Conservation (phyloP, 1,140 invertebrate genomes). For the Halesus radiatus region DNA sequence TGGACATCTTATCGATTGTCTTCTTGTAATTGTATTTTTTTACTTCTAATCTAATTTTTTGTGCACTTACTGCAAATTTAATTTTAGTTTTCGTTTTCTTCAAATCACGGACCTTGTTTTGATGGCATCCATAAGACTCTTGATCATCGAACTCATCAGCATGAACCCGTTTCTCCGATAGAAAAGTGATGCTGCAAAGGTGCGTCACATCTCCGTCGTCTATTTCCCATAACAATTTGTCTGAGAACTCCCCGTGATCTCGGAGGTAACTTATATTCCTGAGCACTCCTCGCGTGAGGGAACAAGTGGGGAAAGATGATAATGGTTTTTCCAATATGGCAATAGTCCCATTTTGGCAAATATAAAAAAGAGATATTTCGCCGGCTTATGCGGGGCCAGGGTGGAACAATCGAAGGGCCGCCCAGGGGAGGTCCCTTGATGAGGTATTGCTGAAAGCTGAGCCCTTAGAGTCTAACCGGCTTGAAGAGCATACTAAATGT, state of each 20-base stretch:
- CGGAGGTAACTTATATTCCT: not conserved
- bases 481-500: no score
- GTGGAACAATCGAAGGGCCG: slow-evolving; percentile 54
- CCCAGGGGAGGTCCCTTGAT: slow-evolving; percentile 45
- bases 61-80: no score
- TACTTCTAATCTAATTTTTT: no score
- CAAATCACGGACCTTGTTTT: no score
- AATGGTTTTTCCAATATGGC: slow-evolving; percentile 58
- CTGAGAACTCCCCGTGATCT: not conserved
- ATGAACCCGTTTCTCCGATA: no score
- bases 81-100: no score
- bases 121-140: no score
- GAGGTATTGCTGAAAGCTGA: slow-evolving; percentile 40
- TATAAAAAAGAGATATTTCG: slow-evolving; percentile 49
- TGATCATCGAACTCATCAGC: no score
- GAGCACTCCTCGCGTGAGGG: slow-evolving; percentile 5
- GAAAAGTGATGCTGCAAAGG: not conserved
- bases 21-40: no score
- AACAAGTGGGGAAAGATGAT: slow-evolving; percentile 57
- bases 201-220: not conserved
- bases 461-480: not conserved
- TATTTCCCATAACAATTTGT: slow-evolving; percentile 10
- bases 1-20: no score
- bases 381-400: slow-evolving; percentile 6
- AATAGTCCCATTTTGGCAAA: slow-evolving; percentile 58